Conservation (phyloP, 1,140 invertebrate genomes). For the Diplogasteroides magnus region DNA sequence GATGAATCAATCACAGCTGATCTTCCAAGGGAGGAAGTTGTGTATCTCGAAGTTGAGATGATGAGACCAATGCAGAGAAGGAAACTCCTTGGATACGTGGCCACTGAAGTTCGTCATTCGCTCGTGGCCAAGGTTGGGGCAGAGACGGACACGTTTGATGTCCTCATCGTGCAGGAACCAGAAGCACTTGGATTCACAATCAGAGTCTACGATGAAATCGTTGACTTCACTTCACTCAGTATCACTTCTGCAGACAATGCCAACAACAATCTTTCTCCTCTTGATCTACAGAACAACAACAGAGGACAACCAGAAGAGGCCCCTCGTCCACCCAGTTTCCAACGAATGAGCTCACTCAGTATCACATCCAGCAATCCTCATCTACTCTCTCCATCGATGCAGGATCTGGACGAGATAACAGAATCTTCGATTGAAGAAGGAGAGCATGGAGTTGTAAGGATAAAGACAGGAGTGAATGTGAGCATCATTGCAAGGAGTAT, state of each 20-base stretch:
- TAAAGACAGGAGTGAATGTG: constrained; percentile 32
- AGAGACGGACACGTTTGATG: constrained; percentile 23
- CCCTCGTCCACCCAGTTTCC: neutral
- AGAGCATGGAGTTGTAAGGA: constrained; percentile 7
- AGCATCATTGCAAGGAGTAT: constrained; percentile 48
- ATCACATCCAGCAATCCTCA: neutral
- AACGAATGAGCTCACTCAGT: neutral
- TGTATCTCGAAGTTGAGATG: constrained; percentile 14
- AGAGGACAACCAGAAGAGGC: neutral
- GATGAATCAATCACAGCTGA: constrained; percentile 18
- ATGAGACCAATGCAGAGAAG: constrained; percentile 2
- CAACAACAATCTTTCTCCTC: neutral
- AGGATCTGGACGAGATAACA: constrained; percentile 1
- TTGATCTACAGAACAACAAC: neutral
- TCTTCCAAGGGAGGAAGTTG: neutral
- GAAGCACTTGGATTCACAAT: constrained; percentile 23
- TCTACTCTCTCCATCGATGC: neutral
- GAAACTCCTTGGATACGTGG: constrained; percentile 41
- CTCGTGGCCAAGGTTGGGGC: constrained; percentile 29
- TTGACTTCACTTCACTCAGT: constrained; percentile 23
- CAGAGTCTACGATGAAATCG: constrained; percentile 19
- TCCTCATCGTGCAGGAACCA: constrained; percentile 38
- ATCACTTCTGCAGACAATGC: constrained; percentile 16
- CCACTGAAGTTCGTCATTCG: constrained; percentile 26
- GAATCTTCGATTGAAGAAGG: constrained; percentile 16